Evolutionary conservation across 2,888 invertebrate genomes (phyloP).

Genomic region (Epiblema foenella): DNA sequence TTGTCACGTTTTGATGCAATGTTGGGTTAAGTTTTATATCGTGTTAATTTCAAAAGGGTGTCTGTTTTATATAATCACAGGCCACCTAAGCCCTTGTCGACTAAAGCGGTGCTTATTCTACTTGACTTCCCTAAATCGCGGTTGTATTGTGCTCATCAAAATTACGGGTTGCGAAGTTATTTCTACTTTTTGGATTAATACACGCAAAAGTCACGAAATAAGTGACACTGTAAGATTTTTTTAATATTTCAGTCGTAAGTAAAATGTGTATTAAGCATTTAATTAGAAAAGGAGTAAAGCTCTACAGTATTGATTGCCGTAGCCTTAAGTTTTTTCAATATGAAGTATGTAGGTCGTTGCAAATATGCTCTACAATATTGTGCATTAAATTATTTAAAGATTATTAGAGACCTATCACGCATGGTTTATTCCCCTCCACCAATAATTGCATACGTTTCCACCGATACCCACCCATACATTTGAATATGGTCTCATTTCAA

Average conservation of each 20-base stretch:
- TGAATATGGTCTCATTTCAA: constrained; percentile 81
- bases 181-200: background rate
- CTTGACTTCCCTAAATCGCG: constrained; percentile 17
- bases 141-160: background rate
- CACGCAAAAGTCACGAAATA: no score
- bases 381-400: constrained; percentile 54
- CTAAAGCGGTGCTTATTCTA: background rate
- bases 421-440: constrained; percentile 70
- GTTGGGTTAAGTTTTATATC: background rate
- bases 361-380: background rate
- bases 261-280: no score
- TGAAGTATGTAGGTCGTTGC: no score
- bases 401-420: constrained; percentile 77
- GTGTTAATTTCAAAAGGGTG: constrained; percentile 18
- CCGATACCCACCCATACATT: constrained; percentile 79
- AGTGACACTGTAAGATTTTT: background rate
- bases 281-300: no score
- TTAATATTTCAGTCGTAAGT: no score
- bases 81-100: background rate
- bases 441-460: constrained; percentile 83
- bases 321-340: background rate
- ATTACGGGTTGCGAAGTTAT: background rate
- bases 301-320: background rate
- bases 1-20: constrained; percentile 37
- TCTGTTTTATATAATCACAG: background rate